Evolutionary conservation across 2,888 invertebrate species (phyloP), one percentile per base, ranked within the genome.

Genomic region (Latrodectus elegans): DNA sequence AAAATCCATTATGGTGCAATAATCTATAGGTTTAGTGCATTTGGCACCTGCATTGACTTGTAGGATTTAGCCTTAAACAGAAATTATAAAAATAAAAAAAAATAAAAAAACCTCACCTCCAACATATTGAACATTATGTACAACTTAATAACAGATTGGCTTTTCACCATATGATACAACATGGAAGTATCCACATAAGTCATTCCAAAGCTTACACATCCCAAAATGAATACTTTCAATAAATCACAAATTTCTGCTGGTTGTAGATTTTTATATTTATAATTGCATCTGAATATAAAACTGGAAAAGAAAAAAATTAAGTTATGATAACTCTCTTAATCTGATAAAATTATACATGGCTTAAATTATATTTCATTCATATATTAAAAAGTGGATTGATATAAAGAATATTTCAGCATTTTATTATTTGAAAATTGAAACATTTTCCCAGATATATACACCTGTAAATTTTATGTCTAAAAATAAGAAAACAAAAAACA

Each of bases 51-150:
- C 6, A 38, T 11, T 11, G 10, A 4, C 3, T 60, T 60, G 60
- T 60, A 60, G 8, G n/a, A 60, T 11, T 4, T 15, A 15, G n/a
- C 9, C n/a, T 60, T 11, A 60, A 60, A 38, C 38, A 38, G 4
- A 4, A 38, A 38, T 38, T n/a, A 78, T 1, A 53, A 55, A 52
- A 73, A 72, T 68, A 64, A 49, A 51, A 3, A 38, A n/a, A 68
- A 51, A 85, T 38, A 15, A 75, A 64, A n/a, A 15, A 70, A 53
- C n/a, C 91, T 91, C 91, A 98, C 98, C 94, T 99, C 99, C 88
- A 99, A 93, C 98, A 99, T 99, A 92, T 99, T 99, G 93, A 97
- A 99, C 93, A 99, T 99, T 92, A 99, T 98, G 92, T 99, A 99
- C 90, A 99, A 93, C 92, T 99, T 99, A 93, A 99, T 99, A 89